Percentiles rank a stretch among this genome's conserved stretches.
phyloP scores from a whole-genome alignment of 2,888 invertebrate genomes.

The Branchellion lobata region DNA sequence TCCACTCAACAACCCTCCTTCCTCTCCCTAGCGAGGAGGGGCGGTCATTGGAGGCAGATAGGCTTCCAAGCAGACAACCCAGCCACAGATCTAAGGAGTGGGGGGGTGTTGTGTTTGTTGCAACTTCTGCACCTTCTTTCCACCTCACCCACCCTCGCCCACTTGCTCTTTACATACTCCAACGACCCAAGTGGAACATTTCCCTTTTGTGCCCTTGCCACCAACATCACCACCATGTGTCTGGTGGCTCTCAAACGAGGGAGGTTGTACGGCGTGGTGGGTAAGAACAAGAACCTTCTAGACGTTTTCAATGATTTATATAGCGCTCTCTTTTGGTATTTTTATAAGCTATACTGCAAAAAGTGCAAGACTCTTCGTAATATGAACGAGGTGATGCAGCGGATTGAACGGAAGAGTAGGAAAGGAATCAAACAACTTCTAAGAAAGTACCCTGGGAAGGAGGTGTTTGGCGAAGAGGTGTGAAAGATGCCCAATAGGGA shows the following conservation, averaged over 20 bases:
- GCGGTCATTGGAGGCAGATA: slow-evolving; percentile 19
- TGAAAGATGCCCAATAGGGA: too few relatives aligned
- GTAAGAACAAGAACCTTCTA: not conserved
- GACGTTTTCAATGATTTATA: slow-evolving; percentile 28
- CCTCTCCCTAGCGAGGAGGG: not conserved
- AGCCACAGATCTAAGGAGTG: slow-evolving; percentile 15
- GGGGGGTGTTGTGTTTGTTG: slow-evolving; percentile 11
- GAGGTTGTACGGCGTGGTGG: not conserved
- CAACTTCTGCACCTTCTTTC: slow-evolving; percentile 17
- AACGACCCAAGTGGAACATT: not conserved
- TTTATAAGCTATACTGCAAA: not conserved
- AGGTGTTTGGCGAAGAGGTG: too few relatives aligned
- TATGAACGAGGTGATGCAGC: not conserved
- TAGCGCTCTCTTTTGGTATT: slow-evolving; percentile 18
- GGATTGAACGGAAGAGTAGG: slow-evolving; percentile 6
- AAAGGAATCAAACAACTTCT: slow-evolving; percentile 7
- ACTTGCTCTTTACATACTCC: slow-evolving; percentile 8
- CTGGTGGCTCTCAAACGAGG: slow-evolving; percentile 5
- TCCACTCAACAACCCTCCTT: too few relatives aligned
- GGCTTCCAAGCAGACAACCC: slow-evolving; percentile 28
- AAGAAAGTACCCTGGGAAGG: not conserved
- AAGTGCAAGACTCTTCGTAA: not conserved
- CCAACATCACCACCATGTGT: slow-evolving; percentile 19
- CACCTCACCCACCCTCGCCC: not conserved
- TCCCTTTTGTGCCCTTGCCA: slow-evolving; percentile 25